Conservation (phyloP, 2,797 vertebrate species). For the Sebastiscus albofasciatus region DNA sequence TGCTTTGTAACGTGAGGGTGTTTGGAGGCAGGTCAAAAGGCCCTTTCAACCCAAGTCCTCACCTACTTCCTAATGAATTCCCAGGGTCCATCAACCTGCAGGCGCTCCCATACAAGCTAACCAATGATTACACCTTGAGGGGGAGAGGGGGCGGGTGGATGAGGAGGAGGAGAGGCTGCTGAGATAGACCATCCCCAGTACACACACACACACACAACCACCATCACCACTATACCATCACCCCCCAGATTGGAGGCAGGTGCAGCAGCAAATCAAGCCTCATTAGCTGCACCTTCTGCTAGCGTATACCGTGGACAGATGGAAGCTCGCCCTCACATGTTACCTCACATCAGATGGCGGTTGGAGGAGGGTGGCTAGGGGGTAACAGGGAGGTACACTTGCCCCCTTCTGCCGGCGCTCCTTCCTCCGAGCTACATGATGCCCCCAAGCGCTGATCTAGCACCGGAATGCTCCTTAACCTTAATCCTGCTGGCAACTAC, state of each 20-base stretch:
- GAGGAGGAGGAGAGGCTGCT: slow-evolving; percentile 60
- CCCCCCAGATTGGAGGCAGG: slow-evolving; percentile 93
- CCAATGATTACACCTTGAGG: slow-evolving; percentile 88
- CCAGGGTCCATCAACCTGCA: slow-evolving; percentile 82
- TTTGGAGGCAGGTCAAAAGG: slow-evolving; percentile 77
- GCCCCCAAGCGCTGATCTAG: slow-evolving; percentile 62
- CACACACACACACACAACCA: slow-evolving; percentile 32
- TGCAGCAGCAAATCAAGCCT: slow-evolving; percentile 95
- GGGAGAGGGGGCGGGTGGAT: slow-evolving; percentile 66
- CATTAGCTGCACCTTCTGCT: slow-evolving; percentile 99
- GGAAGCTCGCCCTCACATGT: slow-evolving; percentile 93
- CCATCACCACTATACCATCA: slow-evolving; percentile 51
- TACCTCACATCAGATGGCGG: slow-evolving; percentile 92
- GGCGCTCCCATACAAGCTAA: slow-evolving; percentile 82
- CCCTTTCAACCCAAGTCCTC: slow-evolving; percentile 76
- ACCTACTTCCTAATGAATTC: slow-evolving; percentile 85
- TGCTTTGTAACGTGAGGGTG: slow-evolving; percentile 67
- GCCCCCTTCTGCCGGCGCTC: slow-evolving; percentile 69
- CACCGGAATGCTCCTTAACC: slow-evolving; percentile 79
- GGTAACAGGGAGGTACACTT: slow-evolving; percentile 72
- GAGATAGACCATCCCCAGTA: slow-evolving; percentile 62
- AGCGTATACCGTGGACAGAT: slow-evolving; percentile 93
- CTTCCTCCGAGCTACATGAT: slow-evolving; percentile 72
- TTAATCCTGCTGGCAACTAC: slow-evolving; percentile 61
- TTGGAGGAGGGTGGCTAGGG: slow-evolving; percentile 76